Base-by-base conservation (phyloP, 2,888 invertebrate genomes). In the Helicoverpa assulta region DNA sequence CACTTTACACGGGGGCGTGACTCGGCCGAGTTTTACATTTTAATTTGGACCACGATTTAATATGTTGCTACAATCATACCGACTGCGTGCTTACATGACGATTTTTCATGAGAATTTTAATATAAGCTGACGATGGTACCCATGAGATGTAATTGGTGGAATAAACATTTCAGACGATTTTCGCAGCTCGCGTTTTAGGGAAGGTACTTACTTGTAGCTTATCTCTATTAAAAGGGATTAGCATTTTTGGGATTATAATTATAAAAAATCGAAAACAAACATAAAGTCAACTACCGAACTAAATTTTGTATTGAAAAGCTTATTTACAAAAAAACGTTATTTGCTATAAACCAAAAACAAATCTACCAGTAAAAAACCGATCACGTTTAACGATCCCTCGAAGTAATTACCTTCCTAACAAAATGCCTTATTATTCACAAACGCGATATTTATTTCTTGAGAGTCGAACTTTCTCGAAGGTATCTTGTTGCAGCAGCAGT, bases 1-100 rank as follows among this genome's bases (percentile, higher is more conserved):
- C 92, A 91, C 91, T 91, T 89, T 85, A 86, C 87, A 89, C 88
- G 86, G 89, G 92, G 88, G 91, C 90, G 88, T 89, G 90, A 89
- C 90, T 89, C 83, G 83, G 85, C 70, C 78, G 88, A 88, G 87
- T 91, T 92, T 90, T 88, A 90, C 91, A 90, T 91, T 92, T 92
- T 92, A 92, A 92, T 92, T 92, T 89, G 87, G 87, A 76, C 73
- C 80, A 87, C 80, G 88, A 87, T 89, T 90, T 88, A 87, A 88
- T 88, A 88, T 86, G 88, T 88, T 85, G 78, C 80, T 80, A 61
- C 62, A 77, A 70, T 70, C 57, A 77, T 78, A 67, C 73, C 64
- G 19, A 71, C 76, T 72, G 70, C 69, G 68, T 70, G 66, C 65
- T 65, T 52, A 67, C 73, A 72, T 68, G 67, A 73, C 68, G 55